phyloP scores from a whole-genome alignment of 2,113 vertebrate species.

The Sciurus niger region DNA sequence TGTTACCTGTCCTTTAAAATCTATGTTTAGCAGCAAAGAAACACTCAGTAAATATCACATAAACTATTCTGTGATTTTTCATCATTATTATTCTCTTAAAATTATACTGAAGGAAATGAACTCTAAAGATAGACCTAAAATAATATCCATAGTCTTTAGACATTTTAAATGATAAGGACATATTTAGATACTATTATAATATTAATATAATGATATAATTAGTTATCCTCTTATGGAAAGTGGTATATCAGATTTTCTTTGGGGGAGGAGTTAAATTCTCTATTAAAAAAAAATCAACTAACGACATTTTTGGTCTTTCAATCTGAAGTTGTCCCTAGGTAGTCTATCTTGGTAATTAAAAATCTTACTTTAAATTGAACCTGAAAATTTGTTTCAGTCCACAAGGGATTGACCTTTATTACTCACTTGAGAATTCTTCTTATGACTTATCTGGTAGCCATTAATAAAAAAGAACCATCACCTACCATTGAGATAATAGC shows the following conservation, averaged over 20 bases:
- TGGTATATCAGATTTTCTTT: conserved; percentile 47
- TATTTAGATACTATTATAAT: conserved; percentile 31
- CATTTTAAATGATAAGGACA: conserved; percentile 25
- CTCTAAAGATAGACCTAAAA: neutral
- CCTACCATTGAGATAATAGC: conserved; percentile 36
- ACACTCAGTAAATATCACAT: neutral
- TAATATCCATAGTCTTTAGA: neutral
- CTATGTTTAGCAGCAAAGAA: neutral
- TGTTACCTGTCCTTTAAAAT: conserved; percentile 30
- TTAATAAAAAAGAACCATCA: conserved; percentile 73
- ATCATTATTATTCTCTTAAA: conserved; percentile 44
- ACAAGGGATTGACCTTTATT: conserved; percentile 69
- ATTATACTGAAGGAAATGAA: conserved; percentile 22
- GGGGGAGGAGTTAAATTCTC: neutral
- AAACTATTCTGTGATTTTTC: neutral
- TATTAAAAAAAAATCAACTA: conserved; percentile 33
- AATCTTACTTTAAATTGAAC: conserved; percentile 74
- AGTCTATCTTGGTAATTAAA: conserved; percentile 80
- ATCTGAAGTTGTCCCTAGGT: conserved; percentile 68
- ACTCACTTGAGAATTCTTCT: conserved; percentile 65
- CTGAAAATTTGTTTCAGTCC: conserved; percentile 67
- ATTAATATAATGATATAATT: conserved; percentile 39
- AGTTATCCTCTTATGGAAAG: conserved; percentile 19
- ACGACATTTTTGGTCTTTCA: conserved; percentile 61
- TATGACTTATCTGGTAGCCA: conserved; percentile 65